Conservation (phyloP, 2,888 invertebrate species). For the Oscheius onirici region DNA sequence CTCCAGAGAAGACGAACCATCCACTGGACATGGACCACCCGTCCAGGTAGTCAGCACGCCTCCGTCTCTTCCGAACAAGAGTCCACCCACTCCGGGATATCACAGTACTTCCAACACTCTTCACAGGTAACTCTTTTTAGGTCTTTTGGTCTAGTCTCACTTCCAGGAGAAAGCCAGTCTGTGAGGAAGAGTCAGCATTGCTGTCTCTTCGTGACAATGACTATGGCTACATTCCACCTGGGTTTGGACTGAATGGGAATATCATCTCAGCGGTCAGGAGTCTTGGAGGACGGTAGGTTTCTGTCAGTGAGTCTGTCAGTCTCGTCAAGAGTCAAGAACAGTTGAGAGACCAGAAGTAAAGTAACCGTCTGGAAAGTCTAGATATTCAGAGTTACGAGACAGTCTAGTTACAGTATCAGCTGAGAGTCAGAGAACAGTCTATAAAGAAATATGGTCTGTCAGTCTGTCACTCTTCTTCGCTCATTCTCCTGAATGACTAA, state of each 20-base stretch:
- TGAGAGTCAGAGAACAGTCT: too few relatives aligned
- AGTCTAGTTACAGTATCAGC: too few relatives aligned
- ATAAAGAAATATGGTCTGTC: too few relatives aligned
- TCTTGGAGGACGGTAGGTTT: slow-evolving; percentile 29
- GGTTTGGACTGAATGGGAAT: slow-evolving; percentile 58
- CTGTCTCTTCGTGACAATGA: slow-evolving; percentile 64
- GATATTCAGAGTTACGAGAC: too few relatives aligned
- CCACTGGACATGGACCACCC: not conserved
- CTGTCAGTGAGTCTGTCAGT: too few relatives aligned
- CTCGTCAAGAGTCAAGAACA: too few relatives aligned
- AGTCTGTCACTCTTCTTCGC: too few relatives aligned
- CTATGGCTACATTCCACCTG: slow-evolving; percentile 71
- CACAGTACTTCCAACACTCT: slow-evolving; percentile 20
- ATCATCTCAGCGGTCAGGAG: slow-evolving; percentile 28
- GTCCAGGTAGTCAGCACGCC: not conserved
- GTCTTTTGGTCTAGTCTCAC: not conserved
- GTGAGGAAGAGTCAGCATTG: slow-evolving; percentile 52
- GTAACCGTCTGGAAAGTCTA: too few relatives aligned
- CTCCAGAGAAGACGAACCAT: slow-evolving; percentile 60
- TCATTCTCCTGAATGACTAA: too few relatives aligned
- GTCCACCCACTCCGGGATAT: slow-evolving; percentile 26
- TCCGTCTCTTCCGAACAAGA: slow-evolving; percentile 22
- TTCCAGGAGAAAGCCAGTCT: slow-evolving; percentile 37
- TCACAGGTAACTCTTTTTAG: slow-evolving; percentile 1
- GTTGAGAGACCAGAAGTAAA: too few relatives aligned